Base-by-base conservation (phyloP, 2,797 vertebrate genomes). In the Sebastes flavidus region DNA sequence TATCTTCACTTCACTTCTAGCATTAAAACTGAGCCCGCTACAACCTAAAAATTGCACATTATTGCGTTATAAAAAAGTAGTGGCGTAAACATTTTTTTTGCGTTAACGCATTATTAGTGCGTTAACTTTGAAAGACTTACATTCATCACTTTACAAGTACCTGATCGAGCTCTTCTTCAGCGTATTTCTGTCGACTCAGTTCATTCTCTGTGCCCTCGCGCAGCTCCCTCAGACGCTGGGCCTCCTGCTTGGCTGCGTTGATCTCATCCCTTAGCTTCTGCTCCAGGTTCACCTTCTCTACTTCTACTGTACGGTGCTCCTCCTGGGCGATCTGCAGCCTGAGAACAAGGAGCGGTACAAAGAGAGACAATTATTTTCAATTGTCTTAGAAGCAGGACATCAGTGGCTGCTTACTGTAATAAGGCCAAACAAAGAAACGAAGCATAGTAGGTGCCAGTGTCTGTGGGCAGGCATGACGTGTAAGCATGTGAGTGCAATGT, bases 271-370 rank as follows among this genome's bases (percentile, higher is more conserved):
- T 96, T 73, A 99, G 95, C 81, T 99, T 97, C 96, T 99, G 98
- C 95, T 99, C 99, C 93, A 99, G 95, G 81, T 96, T 97, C 25
- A 99, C 98, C 94, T 99, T 99, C 86, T 99, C 98, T 83, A 99
- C 98, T 91, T 99, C 98, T 52, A 99, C 98, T 0, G 98, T 97
- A 34, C 97, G 97, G 63, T 99, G 98, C 84, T 99, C 98, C 91
- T 99, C 99, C 92, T 99, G 99, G 0, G 99, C 99, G 42, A 99
- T 99, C 94, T 99, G 98, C 32, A 99, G 93, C 93, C 99, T 99
- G 91, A 10, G 2, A 77, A 30, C 22, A 59, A 58, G 16, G 14
- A 46, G 29, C 24, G 30, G 2, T 46, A 20, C 9, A 56, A 25
- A 56, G 7, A 63, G 7, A 56, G 71, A 63, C 8, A 13, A 29